These are phyloP conservation scores for Maniola jurtina DNA, from an alignment of 1,140 invertebrate species.

Conservation along the genomic window DNA sequence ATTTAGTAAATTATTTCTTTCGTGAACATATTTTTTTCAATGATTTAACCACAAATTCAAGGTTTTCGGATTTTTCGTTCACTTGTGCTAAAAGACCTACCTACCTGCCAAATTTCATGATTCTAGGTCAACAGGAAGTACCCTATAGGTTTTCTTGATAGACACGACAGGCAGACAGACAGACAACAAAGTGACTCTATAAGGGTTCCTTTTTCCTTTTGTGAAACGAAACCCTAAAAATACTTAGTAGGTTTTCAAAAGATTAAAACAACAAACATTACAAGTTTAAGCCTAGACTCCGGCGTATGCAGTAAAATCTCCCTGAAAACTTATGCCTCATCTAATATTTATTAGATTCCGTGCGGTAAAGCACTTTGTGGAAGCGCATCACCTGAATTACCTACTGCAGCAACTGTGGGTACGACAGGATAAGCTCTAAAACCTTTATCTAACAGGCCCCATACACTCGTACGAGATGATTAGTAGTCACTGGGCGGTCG, in stretches of 20 bases:
- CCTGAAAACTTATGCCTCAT: constrained; percentile 14
- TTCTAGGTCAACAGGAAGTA: too few relatives aligned
- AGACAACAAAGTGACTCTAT: too few relatives aligned
- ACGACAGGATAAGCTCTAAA: background rate
- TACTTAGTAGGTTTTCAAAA: background rate
- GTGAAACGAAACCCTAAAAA: background rate
- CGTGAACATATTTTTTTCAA: too few relatives aligned
- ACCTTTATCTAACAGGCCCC: background rate
- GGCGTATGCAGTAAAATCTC: constrained; percentile 9
- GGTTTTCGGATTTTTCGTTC: too few relatives aligned
- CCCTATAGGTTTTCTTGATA: too few relatives aligned
- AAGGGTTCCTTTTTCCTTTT: too few relatives aligned
- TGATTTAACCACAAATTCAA: too few relatives aligned
- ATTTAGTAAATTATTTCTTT: too few relatives aligned
- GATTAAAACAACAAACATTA: constrained; percentile 7
- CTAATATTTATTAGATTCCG: constrained; percentile 14
- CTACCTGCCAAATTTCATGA: too few relatives aligned
- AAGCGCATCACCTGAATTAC: constrained; percentile 7
- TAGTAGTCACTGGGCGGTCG: background rate
- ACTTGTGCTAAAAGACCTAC: too few relatives aligned
- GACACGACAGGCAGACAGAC: too few relatives aligned
- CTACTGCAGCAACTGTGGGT: background rate
- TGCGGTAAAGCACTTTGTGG: constrained; percentile 13
- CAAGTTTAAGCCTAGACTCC: constrained; percentile 7
- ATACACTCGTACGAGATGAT: background rate